phyloP scores from a whole-genome alignment of 2,113 vertebrate genomes.

The Galeopterus variegatus region DNA sequence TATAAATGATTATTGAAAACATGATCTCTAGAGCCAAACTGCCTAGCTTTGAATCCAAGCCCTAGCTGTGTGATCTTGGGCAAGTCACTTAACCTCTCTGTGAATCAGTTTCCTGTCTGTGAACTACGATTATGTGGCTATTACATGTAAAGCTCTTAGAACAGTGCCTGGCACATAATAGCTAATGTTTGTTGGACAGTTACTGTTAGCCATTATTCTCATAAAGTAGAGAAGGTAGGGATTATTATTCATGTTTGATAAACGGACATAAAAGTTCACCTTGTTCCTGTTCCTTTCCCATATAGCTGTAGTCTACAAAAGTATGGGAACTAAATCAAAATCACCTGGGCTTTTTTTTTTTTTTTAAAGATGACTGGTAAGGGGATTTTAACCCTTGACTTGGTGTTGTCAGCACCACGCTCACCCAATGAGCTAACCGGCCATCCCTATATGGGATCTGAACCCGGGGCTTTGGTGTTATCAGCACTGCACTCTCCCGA shows the following conservation, averaged over 20 bases:
- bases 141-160: not conserved
- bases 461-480: too few species aligned
- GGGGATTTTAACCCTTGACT: too few species aligned
- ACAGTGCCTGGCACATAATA: slow-evolving; percentile 3
- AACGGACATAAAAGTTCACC: not conserved
- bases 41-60: not conserved
- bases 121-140: not conserved
- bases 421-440: too few species aligned
- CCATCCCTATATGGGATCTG: too few species aligned
- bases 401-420: too few species aligned
- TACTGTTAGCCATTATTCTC: not conserved
- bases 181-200: not conserved
- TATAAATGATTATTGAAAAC: not conserved
- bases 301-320: not conserved
- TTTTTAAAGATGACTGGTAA: too few species aligned
- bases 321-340: not conserved
- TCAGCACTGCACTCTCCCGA: too few species aligned
- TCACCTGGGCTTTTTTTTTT: not conserved
- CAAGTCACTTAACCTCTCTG: not conserved
- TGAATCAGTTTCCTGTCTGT: slow-evolving; percentile 28
- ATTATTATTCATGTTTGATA: not conserved
- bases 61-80: not conserved
- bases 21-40: not conserved
- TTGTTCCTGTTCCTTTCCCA: not conserved
- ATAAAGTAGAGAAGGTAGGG: not conserved